Percentiles rank a stretch among this genome's conserved stretches.
Evolutionary conservation across 1,140 invertebrate species (phyloP).

Genomic region (Caenorhabditis tropicalis): DNA sequence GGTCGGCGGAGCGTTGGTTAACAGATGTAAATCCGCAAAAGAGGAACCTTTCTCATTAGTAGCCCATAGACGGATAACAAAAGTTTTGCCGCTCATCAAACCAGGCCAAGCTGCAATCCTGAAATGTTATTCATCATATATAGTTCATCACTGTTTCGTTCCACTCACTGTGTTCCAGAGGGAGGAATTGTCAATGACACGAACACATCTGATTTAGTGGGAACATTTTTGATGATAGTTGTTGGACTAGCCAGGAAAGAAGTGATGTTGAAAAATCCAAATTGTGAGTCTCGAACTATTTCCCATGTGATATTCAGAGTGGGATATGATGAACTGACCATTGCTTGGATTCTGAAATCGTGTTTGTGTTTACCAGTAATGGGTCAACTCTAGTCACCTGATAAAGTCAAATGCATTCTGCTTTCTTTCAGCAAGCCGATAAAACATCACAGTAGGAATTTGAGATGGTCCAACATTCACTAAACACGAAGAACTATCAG

Average conservation of each 20-base stretch:
- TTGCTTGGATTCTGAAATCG: background rate
- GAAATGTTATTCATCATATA: background rate
- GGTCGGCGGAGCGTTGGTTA: background rate
- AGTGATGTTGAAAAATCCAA: conserved; percentile 2
- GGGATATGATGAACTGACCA: background rate
- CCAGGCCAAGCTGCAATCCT: background rate
- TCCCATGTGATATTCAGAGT: conserved; percentile 14
- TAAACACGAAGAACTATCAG: background rate
- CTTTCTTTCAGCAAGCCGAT: background rate
- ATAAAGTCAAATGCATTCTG: conserved; percentile 25
- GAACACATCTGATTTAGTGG: conserved; percentile 8
- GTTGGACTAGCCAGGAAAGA: background rate
- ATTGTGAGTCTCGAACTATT: background rate
- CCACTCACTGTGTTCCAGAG: conserved; percentile 9
- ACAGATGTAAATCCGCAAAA: background rate
- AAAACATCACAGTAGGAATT: background rate
- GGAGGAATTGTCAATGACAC: background rate
- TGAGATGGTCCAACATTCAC: background rate
- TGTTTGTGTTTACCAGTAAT: background rate
- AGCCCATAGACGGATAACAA: conserved; percentile 21
- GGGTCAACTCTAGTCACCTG: background rate
- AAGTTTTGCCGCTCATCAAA: conserved; percentile 11
- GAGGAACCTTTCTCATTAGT: conserved; percentile 24
- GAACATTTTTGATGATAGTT: conserved; percentile 17
- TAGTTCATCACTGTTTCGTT: background rate